Conservation (phyloP, 2,888 invertebrate species). For the Miltochrista miniata region DNA sequence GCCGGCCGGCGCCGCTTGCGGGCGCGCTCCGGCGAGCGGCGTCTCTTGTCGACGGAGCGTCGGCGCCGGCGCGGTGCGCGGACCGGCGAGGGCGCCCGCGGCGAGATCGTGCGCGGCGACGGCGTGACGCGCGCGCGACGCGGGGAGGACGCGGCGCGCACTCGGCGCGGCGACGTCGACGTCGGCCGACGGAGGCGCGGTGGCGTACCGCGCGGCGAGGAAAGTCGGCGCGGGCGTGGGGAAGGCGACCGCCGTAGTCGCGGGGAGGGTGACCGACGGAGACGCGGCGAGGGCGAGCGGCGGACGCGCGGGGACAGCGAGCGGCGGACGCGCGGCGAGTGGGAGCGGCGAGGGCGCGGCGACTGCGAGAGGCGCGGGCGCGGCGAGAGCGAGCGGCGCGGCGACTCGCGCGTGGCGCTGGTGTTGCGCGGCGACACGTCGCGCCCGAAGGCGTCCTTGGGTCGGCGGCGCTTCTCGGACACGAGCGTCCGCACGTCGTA, state of each 20-base stretch:
- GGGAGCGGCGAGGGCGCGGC: slow-evolving; percentile 45
- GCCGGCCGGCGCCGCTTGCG: slow-evolving; percentile 53
- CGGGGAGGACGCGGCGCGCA: slow-evolving; percentile 33
- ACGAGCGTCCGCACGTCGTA: slow-evolving; percentile 93
- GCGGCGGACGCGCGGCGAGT: slow-evolving; percentile 10
- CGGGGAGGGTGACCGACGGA: slow-evolving; percentile 25
- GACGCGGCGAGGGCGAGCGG: slow-evolving; percentile 35
- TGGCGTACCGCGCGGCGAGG: slow-evolving; percentile 25
- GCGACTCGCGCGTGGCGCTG: slow-evolving; percentile 10
- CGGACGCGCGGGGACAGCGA: slow-evolving; percentile 14
- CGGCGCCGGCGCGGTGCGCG: slow-evolving; percentile 45
- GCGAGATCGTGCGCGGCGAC: slow-evolving; percentile 40
- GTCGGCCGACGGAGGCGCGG: slow-evolving; percentile 34
- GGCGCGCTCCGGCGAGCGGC: slow-evolving; percentile 44
- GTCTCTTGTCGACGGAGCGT: slow-evolving; percentile 43
- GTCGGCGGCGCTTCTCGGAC: slow-evolving; percentile 85
- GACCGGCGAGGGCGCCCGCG: slow-evolving; percentile 34
- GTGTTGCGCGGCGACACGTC: slow-evolving; percentile 82
- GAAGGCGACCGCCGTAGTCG: slow-evolving; percentile 15
- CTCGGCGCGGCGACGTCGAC: slow-evolving; percentile 36
- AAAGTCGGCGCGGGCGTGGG: slow-evolving; percentile 39
- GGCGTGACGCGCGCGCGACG: slow-evolving; percentile 39
- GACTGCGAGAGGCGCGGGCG: slow-evolving; percentile 72
- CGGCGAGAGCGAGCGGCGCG: slow-evolving; percentile 33
- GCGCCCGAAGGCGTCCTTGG: slow-evolving; percentile 91